phyloP scores from a whole-genome alignment of 2,113 vertebrate genomes.

The Psilopsiagon aymara region DNA sequence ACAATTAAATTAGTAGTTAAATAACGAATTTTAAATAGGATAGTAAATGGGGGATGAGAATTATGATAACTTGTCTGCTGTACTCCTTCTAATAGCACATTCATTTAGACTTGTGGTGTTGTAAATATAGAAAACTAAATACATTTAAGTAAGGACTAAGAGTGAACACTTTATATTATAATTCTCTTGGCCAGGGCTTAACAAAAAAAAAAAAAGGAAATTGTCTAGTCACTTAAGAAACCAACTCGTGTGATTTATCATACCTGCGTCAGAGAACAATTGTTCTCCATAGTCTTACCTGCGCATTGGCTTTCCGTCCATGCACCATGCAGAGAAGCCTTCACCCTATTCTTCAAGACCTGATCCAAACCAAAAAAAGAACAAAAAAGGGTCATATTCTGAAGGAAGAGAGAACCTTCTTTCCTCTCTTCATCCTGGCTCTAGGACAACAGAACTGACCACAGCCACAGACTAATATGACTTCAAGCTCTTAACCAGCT shows the following conservation, averaged over 20 bases:
- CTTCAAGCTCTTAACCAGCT: not conserved
- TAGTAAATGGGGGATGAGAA: not conserved
- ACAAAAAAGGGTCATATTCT: not conserved
- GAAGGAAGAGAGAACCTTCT: not conserved
- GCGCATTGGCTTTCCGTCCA: slow-evolving; percentile 97
- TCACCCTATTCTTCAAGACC: slow-evolving; percentile 68
- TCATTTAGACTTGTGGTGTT: not conserved
- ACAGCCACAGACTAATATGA: not conserved
- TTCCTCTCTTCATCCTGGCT: not conserved
- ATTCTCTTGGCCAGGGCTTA: not conserved
- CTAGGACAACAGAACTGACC: not conserved
- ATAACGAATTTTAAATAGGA: not conserved
- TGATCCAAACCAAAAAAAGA: not conserved
- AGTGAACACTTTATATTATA: not conserved
- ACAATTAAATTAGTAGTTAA: not conserved
- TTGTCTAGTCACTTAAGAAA: not conserved
- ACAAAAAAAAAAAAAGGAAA: not conserved
- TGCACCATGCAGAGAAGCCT: slow-evolving; percentile 87
- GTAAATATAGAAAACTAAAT: not conserved
- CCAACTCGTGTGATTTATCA: not conserved
- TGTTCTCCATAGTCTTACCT: slow-evolving; percentile 78
- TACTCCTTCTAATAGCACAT: not conserved
- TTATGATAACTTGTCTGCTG: not conserved
- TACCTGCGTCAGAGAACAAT: not conserved
- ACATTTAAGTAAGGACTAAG: not conserved